These are phyloP conservation scores for Chymomyza procnemis DNA, from an alignment of 2,888 invertebrate species.

Conservation along the genomic window DNA sequence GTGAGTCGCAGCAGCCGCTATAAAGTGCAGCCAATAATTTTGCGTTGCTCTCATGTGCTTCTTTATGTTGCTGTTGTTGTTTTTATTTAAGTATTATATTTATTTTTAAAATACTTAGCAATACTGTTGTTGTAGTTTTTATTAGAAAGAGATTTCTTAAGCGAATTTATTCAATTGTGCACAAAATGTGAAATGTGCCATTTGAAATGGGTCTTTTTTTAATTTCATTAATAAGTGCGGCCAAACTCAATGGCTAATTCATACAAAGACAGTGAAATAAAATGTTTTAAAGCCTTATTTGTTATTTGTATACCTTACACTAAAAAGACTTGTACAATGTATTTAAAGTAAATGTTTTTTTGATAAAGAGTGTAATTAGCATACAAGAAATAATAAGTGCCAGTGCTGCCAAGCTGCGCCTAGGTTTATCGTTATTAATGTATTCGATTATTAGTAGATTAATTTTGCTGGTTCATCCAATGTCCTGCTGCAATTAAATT, in stretches of 20 bases:
- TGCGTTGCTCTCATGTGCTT: slow-evolving; percentile 2
- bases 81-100: slow-evolving; percentile 25
- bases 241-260: slow-evolving; percentile 38
- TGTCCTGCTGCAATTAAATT: too few relatives aligned
- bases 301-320: background rate
- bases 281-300: background rate
- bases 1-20: slow-evolving; percentile 14
- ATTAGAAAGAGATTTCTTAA: background rate
- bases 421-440: too few relatives aligned
- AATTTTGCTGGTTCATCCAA: too few relatives aligned
- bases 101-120: slow-evolving; percentile 33
- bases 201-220: slow-evolving; percentile 43
- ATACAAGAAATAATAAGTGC: too few relatives aligned
- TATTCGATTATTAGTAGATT: too few relatives aligned
- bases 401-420: too few relatives aligned
- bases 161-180: slow-evolving; percentile 48
- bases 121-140: slow-evolving; percentile 1
- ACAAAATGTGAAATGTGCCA: slow-evolving; percentile 53
- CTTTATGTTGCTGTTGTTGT: background rate
- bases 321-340: too few relatives aligned
- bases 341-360: too few relatives aligned
- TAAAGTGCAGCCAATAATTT: slow-evolving; percentile 1
- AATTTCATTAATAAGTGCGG: slow-evolving; percentile 63
- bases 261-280: slow-evolving; percentile 45
- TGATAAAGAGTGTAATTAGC: too few relatives aligned